Evolutionary conservation across 2,888 invertebrate genomes (phyloP), one percentile per base, ranked within the genome.

Genomic region (Pseudeuparius sepicola): DNA sequence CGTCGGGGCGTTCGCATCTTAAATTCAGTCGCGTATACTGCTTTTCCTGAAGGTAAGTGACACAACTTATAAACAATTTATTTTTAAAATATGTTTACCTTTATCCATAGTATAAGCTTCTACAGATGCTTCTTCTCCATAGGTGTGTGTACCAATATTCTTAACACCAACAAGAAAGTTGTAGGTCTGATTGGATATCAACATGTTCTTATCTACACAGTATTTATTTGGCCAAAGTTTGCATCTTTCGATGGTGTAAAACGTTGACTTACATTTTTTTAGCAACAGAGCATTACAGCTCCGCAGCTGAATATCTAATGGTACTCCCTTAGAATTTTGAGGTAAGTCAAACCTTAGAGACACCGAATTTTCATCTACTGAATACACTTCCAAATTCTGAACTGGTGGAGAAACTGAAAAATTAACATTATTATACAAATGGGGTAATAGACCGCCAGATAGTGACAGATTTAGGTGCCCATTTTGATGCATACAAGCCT

Each of bases 261-360:
- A 43, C 3, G 40, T 31, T 1, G 48, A 36, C 26, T 49, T 50
- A 37, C 59, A 59, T 28, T 51, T 52, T 14, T 44, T 48, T 24
- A 43, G 40, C 13, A 49, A 46, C 2, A 53, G 36, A 4, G 48
- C 40, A 32, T 51, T 52, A 28, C 58, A 59, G 36, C 44, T 45
- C 4, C 34, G 49, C 5, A 57, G 40, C 39, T 55, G 52, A 3
- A 55, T 38, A 16, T 46, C 46, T 10, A 36, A 39, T 3, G 56
- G 54, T 10, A 48, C 25, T 4, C 60, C 60, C 15, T 41, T 39
- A 12, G 47, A 30, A 29, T 45, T 43, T 11, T 39, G 34, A 3
- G 60, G 57, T 26, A 60, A 40, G 31, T 56, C 51, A 44, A 51
- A 61, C 14, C 60, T 45, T 15, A 61, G 36, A 9, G 48, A 49